These are phyloP conservation scores for Stigmatopora argus DNA, from an alignment of 2,113 vertebrate species.

Conservation along the genomic window DNA sequence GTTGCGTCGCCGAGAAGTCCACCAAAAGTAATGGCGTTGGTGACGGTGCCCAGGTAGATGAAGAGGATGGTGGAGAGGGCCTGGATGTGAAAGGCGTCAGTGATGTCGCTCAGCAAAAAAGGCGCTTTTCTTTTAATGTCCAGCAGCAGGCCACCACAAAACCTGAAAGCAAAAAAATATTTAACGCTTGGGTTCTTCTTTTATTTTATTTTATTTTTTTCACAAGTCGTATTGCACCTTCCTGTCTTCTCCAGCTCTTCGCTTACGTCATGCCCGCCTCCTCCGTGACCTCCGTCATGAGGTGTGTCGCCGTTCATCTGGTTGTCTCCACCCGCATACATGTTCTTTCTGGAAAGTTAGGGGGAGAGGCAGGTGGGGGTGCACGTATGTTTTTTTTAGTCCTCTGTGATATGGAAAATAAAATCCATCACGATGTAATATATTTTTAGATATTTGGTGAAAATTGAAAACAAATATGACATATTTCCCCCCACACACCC, in stretches of 20 bases:
- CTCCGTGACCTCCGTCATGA: conserved; percentile 79
- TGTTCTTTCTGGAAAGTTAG: conserved; percentile 80
- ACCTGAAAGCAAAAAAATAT: conserved; percentile 59
- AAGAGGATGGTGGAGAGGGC: conserved; percentile 92
- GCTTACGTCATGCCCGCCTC: conserved; percentile 80
- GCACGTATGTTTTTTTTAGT: no score
- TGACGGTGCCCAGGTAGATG: conserved; percentile 96
- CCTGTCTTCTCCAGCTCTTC: conserved; percentile 89
- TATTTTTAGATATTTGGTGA: no score
- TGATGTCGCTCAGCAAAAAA: conserved; percentile 91
- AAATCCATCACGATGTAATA: no score
- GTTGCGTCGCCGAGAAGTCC: conserved; percentile 95
- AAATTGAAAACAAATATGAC: no score
- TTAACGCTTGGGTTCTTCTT: no score
- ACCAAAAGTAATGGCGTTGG: conserved; percentile 97
- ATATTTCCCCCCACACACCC: no score
- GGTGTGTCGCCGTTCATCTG: conserved; percentile 95
- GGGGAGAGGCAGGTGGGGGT: no score
- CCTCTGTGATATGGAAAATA: no score
- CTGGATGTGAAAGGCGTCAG: conserved; percentile 90
- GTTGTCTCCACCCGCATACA: conserved; percentile 85
- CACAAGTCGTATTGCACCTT: conserved; percentile 62
- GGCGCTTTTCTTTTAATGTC: conserved; percentile 94
- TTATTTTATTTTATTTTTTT: no score
- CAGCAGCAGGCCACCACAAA: conserved; percentile 92